Base-by-base conservation (phyloP, 2,888 invertebrate genomes). In the Euplagia quadripunctaria region DNA sequence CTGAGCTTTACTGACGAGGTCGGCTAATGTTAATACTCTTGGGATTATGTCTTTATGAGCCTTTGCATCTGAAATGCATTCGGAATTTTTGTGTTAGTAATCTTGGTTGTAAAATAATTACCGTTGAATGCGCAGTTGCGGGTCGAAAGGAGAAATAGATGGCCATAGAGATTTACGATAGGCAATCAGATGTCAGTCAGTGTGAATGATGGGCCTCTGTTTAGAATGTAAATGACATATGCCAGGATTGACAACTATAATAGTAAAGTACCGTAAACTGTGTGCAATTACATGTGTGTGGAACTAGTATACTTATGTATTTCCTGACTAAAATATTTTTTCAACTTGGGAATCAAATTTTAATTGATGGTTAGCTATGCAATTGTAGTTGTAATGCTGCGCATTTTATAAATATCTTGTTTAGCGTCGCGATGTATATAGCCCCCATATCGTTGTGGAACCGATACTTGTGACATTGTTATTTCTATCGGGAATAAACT, bases 1-100 rank as follows among this genome's bases (percentile, higher is more conserved):
- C 87, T 88, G 87, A 85, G 86, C 85, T 86, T 87, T 87, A 78
- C 86, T 84, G 85, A 85, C 85, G 87, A 87, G 88, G 86, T 88
- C 87, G 87, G 84, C 79, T 88, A 84, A 86, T 86, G 86, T 85
- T 86, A 85, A 85, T 84, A 80, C 78, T 77, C 76, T 77, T 77
- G 71, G 76, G 72, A 71, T 82, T 76, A 80, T 65, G 72, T 76
- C 69, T 71, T 63, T 68, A 64, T 49, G 43, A 52, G 46, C 8
- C 64, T 41, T 64, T 51, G 73, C 73, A 71, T 78, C 69, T 76
- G 65, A 72, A 72, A 75, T 77, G 71, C 72, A 71, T 81, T 78
- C 73, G 79, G 73, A 70, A 82, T 81, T 31, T 61, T 16, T 12
- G 61, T 20, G 31, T 66, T 49, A 31, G 61, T 61, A 61, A 69